phyloP scores from a whole-genome alignment of 2,888 invertebrate genomes.

The Apodemia zela region DNA sequence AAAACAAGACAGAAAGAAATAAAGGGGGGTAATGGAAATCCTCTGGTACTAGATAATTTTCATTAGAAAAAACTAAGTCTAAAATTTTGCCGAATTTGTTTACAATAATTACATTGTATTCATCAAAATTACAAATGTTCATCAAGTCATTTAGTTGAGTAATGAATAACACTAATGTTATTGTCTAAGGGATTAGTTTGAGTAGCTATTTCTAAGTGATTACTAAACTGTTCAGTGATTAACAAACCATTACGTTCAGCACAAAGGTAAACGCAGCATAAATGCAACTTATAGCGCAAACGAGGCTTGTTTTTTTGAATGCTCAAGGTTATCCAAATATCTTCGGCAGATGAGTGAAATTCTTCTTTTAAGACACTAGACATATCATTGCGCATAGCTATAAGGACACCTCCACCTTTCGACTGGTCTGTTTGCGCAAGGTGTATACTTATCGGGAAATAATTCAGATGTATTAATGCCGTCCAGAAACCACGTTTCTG shows the following conservation, averaged over 20 bases:
- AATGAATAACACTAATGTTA: slow-evolving; percentile 1
- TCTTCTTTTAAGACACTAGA: not conserved
- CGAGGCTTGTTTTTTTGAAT: not conserved
- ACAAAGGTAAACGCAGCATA: not conserved
- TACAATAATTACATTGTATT: not conserved
- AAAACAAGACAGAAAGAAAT: not conserved
- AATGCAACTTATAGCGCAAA: not conserved
- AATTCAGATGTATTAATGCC: too few relatives aligned
- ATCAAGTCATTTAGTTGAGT: not conserved
- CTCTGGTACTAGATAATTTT: not conserved
- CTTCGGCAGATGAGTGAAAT: not conserved
- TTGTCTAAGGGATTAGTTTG: not conserved
- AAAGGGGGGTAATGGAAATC: not conserved
- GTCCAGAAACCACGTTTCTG: too few relatives aligned
- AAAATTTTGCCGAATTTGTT: not conserved
- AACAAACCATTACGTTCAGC: not conserved
- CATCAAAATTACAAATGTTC: not conserved
- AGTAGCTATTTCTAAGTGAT: not conserved
- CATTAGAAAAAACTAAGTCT: not conserved
- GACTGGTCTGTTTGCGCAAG: too few relatives aligned
- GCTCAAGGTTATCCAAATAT: not conserved
- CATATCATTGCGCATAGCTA: not conserved
- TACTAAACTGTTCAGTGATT: not conserved
- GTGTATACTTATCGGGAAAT: too few relatives aligned
- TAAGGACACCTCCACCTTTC: too few relatives aligned